Conservation (phyloP, 2,888 invertebrate genomes). For the Drosophila dives region DNA sequence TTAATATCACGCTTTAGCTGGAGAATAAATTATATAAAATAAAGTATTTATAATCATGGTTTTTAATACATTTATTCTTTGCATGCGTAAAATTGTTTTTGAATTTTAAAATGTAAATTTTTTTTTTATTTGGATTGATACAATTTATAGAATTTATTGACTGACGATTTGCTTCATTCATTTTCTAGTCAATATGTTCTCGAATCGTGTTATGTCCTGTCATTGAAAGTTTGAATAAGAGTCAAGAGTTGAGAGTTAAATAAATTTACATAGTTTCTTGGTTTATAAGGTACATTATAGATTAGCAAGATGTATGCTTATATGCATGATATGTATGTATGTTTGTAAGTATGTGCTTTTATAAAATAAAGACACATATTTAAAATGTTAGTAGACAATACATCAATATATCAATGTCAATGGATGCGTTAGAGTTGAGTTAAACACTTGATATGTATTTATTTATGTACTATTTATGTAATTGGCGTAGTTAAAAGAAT, state of each 20-base stretch:
- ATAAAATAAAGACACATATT: conserved; percentile 42
- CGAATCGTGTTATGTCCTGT: conserved; percentile 51
- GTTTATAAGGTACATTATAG: conserved; percentile 62
- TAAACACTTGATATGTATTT: conserved; percentile 64
- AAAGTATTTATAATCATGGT: conserved; percentile 5
- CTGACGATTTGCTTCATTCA: conserved; percentile 41
- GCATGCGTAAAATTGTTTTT: conserved; percentile 76
- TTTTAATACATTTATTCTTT: conserved; percentile 78
- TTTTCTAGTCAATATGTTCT: conserved; percentile 34
- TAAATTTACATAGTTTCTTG: conserved; percentile 69
- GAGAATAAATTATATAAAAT: background rate
- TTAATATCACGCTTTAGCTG: background rate
- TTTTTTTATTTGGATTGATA: conserved; percentile 50
- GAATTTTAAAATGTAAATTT: conserved; percentile 79
- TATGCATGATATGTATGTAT: conserved; percentile 26
- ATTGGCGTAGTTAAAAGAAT: conserved; percentile 70
- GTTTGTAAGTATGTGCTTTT: conserved; percentile 14
- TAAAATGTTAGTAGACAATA: conserved; percentile 74
- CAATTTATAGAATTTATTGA: conserved; percentile 62
- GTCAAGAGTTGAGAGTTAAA: conserved; percentile 72
- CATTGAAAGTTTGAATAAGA: conserved; percentile 79
- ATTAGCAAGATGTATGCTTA: conserved; percentile 53
- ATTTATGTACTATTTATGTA: conserved; percentile 43
- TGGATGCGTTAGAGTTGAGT: conserved; percentile 71
- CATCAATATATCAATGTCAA: conserved; percentile 77